Percentiles rank a stretch among this genome's conserved stretches.
Evolutionary conservation across 2,113 vertebrate species (phyloP).

Genomic region (Montifringilla adamsi): DNA sequence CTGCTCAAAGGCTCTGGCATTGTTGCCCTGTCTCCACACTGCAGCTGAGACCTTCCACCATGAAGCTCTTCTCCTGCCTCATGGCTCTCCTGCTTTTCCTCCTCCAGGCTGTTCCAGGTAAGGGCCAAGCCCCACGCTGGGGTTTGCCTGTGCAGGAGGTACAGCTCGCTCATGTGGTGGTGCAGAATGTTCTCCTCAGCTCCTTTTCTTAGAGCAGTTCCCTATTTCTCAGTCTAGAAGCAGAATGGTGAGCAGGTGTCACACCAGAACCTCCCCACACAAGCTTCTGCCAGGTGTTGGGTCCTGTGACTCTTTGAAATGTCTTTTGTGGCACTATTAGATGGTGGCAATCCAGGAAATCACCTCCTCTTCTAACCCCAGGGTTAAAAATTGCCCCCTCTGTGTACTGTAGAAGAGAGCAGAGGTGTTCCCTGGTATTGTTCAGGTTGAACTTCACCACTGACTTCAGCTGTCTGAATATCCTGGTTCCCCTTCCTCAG

Average conservation of each 20-base stretch:
- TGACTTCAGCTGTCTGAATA: not conserved
- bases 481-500: not conserved
- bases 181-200: not conserved
- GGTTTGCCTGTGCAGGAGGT: not conserved
- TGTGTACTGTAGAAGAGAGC: not conserved
- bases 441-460: not conserved
- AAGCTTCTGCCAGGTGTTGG: not conserved
- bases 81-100: not conserved
- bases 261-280: not conserved
- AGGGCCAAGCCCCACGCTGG: not conserved
- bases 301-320: not conserved
- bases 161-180: not conserved
- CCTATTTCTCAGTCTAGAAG: not conserved
- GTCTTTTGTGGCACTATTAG: not conserved
- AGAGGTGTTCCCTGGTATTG: not conserved
- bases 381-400: not conserved
- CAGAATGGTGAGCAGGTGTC: not conserved
- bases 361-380: not conserved
- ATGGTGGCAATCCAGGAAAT: not conserved
- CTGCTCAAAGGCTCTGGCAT: not conserved
- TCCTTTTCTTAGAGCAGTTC: not conserved
- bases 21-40: not conserved
- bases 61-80: conserved; percentile 8
- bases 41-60: not conserved
- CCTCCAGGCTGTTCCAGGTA: conserved; percentile 53